Evolutionary conservation across 2,113 vertebrate species (phyloP).

Genomic region (Centropristis striata): DNA sequence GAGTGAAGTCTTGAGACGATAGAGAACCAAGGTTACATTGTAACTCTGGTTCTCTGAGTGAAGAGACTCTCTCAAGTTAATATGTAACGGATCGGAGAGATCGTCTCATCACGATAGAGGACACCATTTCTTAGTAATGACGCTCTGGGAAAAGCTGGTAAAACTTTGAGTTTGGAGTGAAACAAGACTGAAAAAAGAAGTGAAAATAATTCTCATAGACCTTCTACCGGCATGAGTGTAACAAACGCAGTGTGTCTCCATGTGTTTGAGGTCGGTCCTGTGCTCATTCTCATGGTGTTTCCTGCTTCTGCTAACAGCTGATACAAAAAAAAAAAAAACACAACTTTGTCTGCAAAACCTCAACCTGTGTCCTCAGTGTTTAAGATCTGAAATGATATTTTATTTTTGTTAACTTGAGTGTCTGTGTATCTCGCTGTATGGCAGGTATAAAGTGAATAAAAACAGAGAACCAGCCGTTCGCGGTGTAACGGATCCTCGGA

Average conservation of each 20-base stretch:
- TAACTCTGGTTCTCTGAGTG: too few species aligned
- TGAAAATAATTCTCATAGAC: neutral
- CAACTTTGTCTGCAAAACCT: slow-evolving; percentile 59
- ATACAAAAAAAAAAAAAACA: slow-evolving; percentile 25
- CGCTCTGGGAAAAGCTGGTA: neutral
- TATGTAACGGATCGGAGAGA: too few species aligned
- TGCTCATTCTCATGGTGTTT: slow-evolving; percentile 39
- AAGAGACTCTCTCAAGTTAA: too few species aligned
- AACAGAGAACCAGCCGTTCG: slow-evolving; percentile 43
- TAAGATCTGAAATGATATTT: slow-evolving; percentile 32
- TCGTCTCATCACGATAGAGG: too few species aligned
- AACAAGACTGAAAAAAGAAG: neutral
- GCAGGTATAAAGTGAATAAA: slow-evolving; percentile 53
- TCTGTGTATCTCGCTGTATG: slow-evolving; percentile 65
- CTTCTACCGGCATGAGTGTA: slow-evolving; percentile 19
- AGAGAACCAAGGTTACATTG: too few species aligned
- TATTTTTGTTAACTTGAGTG: slow-evolving; percentile 54
- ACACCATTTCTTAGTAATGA: neutral
- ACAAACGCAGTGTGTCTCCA: slow-evolving; percentile 22
- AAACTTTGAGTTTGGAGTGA: too few species aligned
- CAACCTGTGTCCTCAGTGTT: slow-evolving; percentile 68
- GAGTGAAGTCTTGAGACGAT: too few species aligned
- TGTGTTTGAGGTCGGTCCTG: slow-evolving; percentile 26
- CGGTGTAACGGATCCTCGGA: slow-evolving; percentile 57
- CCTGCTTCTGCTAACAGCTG: slow-evolving; percentile 56